Conservation (phyloP, 2,797 vertebrate genomes). For the Argentina silus region DNA sequence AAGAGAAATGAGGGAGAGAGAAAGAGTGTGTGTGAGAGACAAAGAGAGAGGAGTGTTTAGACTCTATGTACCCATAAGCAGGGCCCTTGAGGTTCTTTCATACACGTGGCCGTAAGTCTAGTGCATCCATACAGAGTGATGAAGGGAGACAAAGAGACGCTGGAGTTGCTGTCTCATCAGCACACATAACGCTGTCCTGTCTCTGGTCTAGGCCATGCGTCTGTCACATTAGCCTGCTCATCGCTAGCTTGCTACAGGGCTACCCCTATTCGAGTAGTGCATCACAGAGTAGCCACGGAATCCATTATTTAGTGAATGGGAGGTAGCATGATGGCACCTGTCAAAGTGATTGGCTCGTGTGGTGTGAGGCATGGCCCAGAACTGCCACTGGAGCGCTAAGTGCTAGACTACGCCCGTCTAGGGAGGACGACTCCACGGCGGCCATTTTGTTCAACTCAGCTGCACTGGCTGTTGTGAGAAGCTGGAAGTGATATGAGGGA, state of each 20-base stretch:
- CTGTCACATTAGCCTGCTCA: conserved; percentile 19
- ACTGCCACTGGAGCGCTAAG: conserved; percentile 33
- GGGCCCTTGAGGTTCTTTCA: not conserved
- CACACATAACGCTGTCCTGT: not conserved
- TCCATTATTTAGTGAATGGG: conserved; percentile 43
- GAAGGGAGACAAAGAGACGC: not conserved
- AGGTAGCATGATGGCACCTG: conserved; percentile 46
- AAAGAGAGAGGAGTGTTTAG: not conserved
- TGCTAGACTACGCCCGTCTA: conserved; percentile 14
- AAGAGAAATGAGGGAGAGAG: not conserved
- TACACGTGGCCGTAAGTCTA: not conserved
- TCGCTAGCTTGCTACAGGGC: conserved; percentile 4
- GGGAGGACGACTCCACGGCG: conserved; percentile 1
- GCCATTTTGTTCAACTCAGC: conserved; percentile 17
- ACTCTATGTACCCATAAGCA: not conserved
- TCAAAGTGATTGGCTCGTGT: conserved; percentile 35
- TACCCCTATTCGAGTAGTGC: no score
- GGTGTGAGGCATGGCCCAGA: conserved; percentile 27
- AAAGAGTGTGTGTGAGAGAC: not conserved
- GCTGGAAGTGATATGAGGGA: no score
- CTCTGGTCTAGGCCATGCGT: conserved; percentile 1
- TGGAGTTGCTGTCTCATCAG: not conserved
- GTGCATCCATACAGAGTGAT: not conserved
- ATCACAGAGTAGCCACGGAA: conserved; percentile 12
- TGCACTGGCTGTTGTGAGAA: not conserved